These are phyloP conservation scores for Furcula furcula DNA, from an alignment of 2,888 invertebrate species.

Conservation along the genomic window DNA sequence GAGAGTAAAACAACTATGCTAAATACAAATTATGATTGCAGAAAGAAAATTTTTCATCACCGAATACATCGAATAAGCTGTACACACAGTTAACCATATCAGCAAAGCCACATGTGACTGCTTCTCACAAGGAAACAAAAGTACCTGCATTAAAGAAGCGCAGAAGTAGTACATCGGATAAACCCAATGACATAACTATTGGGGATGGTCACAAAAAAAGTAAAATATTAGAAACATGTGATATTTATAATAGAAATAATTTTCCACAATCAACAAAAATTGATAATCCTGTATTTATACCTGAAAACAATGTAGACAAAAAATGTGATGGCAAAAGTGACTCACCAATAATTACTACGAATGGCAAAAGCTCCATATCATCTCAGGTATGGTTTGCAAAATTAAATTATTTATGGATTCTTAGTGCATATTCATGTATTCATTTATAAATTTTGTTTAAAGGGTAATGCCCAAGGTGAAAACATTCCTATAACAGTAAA, in stretches of 20 bases:
- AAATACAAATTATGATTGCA: too few relatives aligned
- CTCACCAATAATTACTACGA: slow-evolving; percentile 46
- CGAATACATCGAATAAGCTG: slow-evolving; percentile 67
- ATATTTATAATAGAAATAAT: slow-evolving; percentile 63
- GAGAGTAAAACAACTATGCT: too few relatives aligned
- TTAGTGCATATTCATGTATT: too few relatives aligned
- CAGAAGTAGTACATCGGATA: slow-evolving; percentile 73
- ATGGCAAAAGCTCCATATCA: slow-evolving; percentile 57
- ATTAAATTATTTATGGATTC: too few relatives aligned
- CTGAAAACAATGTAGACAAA: slow-evolving; percentile 65
- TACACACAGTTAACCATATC: slow-evolving; percentile 75
- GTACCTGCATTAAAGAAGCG: slow-evolving; percentile 68
- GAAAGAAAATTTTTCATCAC: slow-evolving; percentile 67
- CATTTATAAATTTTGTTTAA: slow-evolving; percentile 14
- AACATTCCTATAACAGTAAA: slow-evolving; percentile 64
- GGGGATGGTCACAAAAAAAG: slow-evolving; percentile 62
- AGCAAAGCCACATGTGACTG: slow-evolving; percentile 54
- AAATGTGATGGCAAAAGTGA: slow-evolving; percentile 58
- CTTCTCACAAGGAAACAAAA: slow-evolving; percentile 62
- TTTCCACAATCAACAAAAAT: slow-evolving; percentile 49
- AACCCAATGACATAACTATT: slow-evolving; percentile 62
- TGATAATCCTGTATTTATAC: slow-evolving; percentile 46
- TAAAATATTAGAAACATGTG: slow-evolving; percentile 62
- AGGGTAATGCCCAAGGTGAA: slow-evolving; percentile 51
- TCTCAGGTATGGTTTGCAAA: slow-evolving; percentile 61